These are phyloP conservation scores for Callipepla californica DNA, from an alignment of 2,113 vertebrate species.

Conservation along the genomic window DNA sequence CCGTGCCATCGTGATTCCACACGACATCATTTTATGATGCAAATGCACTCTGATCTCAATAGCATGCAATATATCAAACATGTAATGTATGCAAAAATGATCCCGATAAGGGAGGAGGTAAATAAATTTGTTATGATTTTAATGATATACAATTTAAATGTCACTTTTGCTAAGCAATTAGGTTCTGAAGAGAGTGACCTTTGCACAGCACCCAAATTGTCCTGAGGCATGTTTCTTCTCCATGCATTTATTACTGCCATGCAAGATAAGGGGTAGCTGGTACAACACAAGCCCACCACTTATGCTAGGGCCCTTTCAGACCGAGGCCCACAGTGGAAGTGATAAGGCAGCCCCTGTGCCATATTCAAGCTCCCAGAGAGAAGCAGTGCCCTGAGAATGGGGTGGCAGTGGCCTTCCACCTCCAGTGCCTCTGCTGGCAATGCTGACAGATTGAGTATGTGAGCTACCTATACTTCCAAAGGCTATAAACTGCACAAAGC, in stretches of 20 bases:
- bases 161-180: slow-evolving; percentile 76
- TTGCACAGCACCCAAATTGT: slow-evolving; percentile 66
- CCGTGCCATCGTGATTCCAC: slow-evolving; percentile 23
- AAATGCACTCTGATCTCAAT: slow-evolving; percentile 64
- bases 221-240: slow-evolving; percentile 65
- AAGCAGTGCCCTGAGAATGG: slow-evolving; percentile 14
- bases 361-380: slow-evolving; percentile 3
- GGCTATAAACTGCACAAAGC: not conserved
- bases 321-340: slow-evolving; percentile 11
- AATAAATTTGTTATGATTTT: slow-evolving; percentile 73
- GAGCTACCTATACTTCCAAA: slow-evolving; percentile 26
- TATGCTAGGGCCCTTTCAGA: slow-evolving; percentile 17
- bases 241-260: slow-evolving; percentile 62
- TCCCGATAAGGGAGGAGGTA: slow-evolving; percentile 54
- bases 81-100: slow-evolving; percentile 73
- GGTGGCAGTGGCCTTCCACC: slow-evolving; percentile 13
- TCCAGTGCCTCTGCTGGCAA: not conserved
- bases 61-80: slow-evolving; percentile 59
- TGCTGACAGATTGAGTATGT: not conserved
- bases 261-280: slow-evolving; percentile 21
- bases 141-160: slow-evolving; percentile 81
- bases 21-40: slow-evolving; percentile 58
- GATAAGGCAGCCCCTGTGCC: slow-evolving; percentile 12
- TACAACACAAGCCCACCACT: slow-evolving; percentile 10
- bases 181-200: slow-evolving; percentile 72